Evolutionary conservation across 1,140 invertebrate species (phyloP).

Genomic region (Brachionus plicatilis): DNA sequence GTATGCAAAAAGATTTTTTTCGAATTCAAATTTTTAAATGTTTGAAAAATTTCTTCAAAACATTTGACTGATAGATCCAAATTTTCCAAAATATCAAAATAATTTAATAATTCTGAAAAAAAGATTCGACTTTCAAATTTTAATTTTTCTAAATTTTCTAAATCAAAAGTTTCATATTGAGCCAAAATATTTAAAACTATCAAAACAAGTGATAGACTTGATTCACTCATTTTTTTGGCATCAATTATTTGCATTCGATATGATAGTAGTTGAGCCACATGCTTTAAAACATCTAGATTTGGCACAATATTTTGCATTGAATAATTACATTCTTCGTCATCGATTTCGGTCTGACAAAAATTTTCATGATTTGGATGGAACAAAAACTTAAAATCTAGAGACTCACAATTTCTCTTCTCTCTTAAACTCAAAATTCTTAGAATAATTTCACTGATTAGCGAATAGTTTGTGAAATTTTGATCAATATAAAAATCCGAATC

Average conservation of each 20-base stretch:
- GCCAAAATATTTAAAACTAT: neutral
- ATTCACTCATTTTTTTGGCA: neutral
- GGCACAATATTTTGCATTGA: neutral
- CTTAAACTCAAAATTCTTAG: neutral
- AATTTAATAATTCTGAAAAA: no score
- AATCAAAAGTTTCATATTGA: neutral
- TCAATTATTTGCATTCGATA: neutral
- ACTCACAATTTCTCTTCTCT: neutral
- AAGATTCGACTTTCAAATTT: neutral
- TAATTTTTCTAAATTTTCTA: neutral
- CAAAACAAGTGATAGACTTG: neutral
- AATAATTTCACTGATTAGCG: neutral
- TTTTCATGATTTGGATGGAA: neutral
- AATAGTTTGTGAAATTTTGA: neutral
- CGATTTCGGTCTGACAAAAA: neutral
- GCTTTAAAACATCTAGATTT: neutral
- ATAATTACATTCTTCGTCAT: neutral
- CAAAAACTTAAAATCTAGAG: neutral
- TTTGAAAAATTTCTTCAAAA: neutral
- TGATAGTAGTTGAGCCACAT: neutral
- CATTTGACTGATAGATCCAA: neutral
- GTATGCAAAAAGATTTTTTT: neutral
- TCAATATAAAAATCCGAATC: neutral
- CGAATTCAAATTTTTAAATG: neutral
- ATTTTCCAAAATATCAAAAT: neutral